Evolutionary conservation across 1,140 invertebrate genomes (phyloP), one percentile per base, ranked within the genome.

Genomic region (Papilio machaon): DNA sequence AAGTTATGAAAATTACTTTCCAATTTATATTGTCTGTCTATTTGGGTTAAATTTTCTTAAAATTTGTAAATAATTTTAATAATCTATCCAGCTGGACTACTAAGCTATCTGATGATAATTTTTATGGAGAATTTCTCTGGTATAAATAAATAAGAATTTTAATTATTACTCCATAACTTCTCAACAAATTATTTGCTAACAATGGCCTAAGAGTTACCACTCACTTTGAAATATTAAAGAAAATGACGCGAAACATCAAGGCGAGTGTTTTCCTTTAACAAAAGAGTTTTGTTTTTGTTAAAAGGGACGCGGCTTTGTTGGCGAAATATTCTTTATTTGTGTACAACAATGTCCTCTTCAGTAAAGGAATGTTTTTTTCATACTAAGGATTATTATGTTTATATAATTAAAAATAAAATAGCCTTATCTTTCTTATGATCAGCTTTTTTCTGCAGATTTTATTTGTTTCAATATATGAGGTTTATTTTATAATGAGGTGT

Each of bases 231-330:
- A 70, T 70, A 70, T 70, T 70, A 70, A 70, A 70, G 64, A 70
- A 35, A 70, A 35, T 70, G 15, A 70, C 13, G 64, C 64, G 23
- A 70, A 70, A 70, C 64, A 70, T 70, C 30, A 70, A 70, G 64
- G 64, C 64, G 64, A 70, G 64, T 70, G 64, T 70, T 70, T 70
- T 70, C 64, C 64, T 70, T 70, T 70, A 70, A 70, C 64, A 70
- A 70, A 35, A 38, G 30, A 70, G 64, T 70, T 70, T 70, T 70
- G 64, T 70, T 70, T 70, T 30, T 70, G 64, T 70, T 30, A 70
- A 70, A 70, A 70, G 64, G 64, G 15, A 70, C 23, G 30, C 64
- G 30, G n/a, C 64, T 35, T 70, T 70, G 64, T 70, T 70, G 30
- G 64, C 13, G 30, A 70, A 70, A 35, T 70, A 70, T 70, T 70